These are phyloP conservation scores for Orientallactaga bullata DNA, from an alignment of 2,113 vertebrate species.

Conservation along the genomic window DNA sequence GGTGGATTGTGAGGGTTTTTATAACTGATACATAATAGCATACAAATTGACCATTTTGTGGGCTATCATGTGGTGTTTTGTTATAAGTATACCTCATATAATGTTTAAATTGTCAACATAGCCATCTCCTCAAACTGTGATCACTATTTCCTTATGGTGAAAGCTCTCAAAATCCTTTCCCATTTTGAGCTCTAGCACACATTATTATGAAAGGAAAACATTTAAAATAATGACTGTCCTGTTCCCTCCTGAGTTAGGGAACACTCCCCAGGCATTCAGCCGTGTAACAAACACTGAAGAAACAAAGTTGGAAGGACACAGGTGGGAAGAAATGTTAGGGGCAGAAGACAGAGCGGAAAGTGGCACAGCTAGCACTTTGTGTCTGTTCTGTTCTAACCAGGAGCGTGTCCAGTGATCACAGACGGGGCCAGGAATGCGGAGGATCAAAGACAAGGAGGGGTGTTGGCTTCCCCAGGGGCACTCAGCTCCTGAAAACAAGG, in stretches of 20 bases:
- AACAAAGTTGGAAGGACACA: not conserved
- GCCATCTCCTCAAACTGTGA: not conserved
- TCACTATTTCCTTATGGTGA: not conserved
- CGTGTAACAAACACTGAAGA: not conserved
- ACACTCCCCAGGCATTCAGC: no score
- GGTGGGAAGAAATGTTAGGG: not conserved
- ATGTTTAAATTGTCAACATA: not conserved
- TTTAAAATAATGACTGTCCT: not conserved
- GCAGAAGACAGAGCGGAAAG: not conserved
- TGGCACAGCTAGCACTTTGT: not conserved
- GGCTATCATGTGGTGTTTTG: not conserved
- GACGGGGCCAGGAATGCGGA: not conserved
- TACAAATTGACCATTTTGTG: not conserved
- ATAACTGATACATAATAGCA: not conserved
- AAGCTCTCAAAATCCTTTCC: not conserved
- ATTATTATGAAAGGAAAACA: not conserved
- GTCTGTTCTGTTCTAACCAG: not conserved
- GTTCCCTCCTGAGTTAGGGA: not conserved
- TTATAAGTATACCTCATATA: no score
- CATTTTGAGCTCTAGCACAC: not conserved
- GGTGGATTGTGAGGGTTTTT: not conserved
- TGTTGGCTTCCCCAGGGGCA: not conserved
- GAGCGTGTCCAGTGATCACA: not conserved
- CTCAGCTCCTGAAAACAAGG: not conserved
- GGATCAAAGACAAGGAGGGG: accelerated